These are phyloP conservation scores for Adelges cooleyi DNA, from an alignment of 1,140 invertebrate genomes.

Conservation along the genomic window DNA sequence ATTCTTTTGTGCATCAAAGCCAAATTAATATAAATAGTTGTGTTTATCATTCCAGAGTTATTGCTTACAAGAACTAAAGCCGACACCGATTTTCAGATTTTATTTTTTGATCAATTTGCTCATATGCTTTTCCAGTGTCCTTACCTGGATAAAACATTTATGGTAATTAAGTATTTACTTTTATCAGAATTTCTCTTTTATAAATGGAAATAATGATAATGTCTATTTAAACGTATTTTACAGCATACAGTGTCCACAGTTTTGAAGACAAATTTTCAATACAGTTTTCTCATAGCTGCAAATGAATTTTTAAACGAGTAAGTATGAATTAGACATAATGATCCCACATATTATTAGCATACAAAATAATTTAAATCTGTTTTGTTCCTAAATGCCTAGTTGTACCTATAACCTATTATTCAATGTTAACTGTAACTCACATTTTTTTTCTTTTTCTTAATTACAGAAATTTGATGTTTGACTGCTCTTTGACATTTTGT, in stretches of 20 bases:
- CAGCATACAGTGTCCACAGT: slow-evolving; percentile 33
- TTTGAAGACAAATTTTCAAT: slow-evolving; percentile 33
- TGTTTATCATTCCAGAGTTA: slow-evolving; percentile 36
- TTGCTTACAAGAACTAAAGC: slow-evolving; percentile 37
- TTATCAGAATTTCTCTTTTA: slow-evolving; percentile 17
- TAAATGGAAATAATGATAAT: background rate
- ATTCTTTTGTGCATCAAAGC: no score
- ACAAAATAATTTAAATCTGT: no score
- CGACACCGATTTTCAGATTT: slow-evolving; percentile 41
- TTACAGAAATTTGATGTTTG: background rate
- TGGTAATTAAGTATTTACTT: no score
- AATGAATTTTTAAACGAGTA: slow-evolving; percentile 30
- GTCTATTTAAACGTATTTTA: background rate
- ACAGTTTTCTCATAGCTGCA: slow-evolving; percentile 32
- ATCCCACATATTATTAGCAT: no score
- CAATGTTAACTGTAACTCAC: no score
- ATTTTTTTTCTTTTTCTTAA: slow-evolving; percentile 2
- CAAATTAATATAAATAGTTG: background rate
- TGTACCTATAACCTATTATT: no score
- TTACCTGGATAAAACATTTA: slow-evolving; percentile 41
- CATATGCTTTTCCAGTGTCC: slow-evolving; percentile 42
- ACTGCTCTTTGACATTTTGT: slow-evolving; percentile 20
- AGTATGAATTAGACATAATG: background rate
- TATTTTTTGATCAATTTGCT: slow-evolving; percentile 63
- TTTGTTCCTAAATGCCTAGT: no score